Evolutionary conservation across 2,888 invertebrate species (phyloP), one percentile per base, ranked within the genome.

Genomic region (Drosophila tanythrix): DNA sequence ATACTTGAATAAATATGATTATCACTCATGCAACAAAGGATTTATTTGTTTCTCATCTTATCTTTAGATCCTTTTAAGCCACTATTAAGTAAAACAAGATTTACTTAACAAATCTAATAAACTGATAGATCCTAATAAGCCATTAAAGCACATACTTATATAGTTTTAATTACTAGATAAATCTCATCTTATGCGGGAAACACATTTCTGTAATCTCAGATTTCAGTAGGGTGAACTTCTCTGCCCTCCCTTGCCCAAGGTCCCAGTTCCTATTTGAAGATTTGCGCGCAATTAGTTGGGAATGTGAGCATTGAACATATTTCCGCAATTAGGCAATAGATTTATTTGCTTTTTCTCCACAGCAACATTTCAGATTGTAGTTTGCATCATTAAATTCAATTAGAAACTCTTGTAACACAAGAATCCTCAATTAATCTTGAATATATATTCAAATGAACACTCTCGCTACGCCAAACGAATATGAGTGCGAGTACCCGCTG

Each of bases 381-480:
- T 52, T 36, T 53, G 72, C 71, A 64, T 59, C 74, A 68, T 80
- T 79, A 50, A 65, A 71, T 59, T 67, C 74, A 81, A 85, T 85
- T 70, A 76, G 25, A 78, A 85, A 70, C 68, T 74, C 69, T 64
- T 73, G 71, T 73, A 82, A 79, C 43, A 50, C 51, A 18, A 35
- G 27, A 58, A 63, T 67, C 29, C 59, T 40, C 77, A 74, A 75
- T 80, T 64, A 70, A 66, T 70, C 62, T 63, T 80, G 65, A 63
- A 46, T 29, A 75, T 36, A 71, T 52, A 79, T 70, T 69, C 62
- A 65, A 76, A 63, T 53, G 65, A 66, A 57, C 73, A 61, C 27
- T 40, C 35, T 35, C 33, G 57, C 10, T 52, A 27, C 15, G 15
- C 29, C 27, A 29, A 35, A 46, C 48, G 38, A 38, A 25, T 25